Percentiles rank a stretch among this genome's conserved stretches.
Evolutionary conservation across 2,888 invertebrate species (phyloP).

Genomic region (Lithosia quadra): DNA sequence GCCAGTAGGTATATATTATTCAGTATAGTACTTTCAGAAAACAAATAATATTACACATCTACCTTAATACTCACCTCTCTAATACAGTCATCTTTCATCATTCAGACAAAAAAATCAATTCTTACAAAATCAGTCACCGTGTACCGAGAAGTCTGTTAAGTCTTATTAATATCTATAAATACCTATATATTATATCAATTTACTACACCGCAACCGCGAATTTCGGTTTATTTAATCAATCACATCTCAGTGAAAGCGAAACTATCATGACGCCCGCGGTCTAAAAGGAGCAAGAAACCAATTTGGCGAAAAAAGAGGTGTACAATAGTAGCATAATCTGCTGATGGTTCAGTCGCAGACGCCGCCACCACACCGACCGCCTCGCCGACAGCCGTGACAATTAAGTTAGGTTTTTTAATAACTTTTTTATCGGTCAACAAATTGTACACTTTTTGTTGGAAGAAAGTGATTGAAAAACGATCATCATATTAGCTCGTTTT

Average conservation of each 20-base stretch:
- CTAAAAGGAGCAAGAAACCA: conserved; percentile 56
- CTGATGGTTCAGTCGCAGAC: conserved; percentile 44
- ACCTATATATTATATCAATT: conserved; percentile 37
- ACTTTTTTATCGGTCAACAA: conserved; percentile 55
- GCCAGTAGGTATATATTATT: no score
- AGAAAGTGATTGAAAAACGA: conserved; percentile 78
- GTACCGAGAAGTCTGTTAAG: conserved; percentile 9
- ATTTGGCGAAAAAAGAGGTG: conserved; percentile 51
- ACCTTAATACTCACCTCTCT: background rate
- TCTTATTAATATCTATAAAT: conserved; percentile 34
- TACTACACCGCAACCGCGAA: conserved; percentile 50
- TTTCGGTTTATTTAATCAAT: conserved; percentile 59
- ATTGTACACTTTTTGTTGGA: conserved; percentile 61
- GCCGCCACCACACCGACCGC: conserved; percentile 39
- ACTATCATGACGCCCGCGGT: conserved; percentile 47
- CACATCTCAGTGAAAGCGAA: conserved; percentile 79
- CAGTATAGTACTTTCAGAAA: no score
- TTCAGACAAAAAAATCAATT: background rate
- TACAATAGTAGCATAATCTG: conserved; percentile 53
- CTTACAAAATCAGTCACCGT: background rate
- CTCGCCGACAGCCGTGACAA: conserved; percentile 73
- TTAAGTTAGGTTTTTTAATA: conserved; percentile 76
- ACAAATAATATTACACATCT: background rate
- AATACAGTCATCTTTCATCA: background rate
- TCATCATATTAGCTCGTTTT: conserved; percentile 69